Base-by-base conservation (phyloP, 1,140 invertebrate species). In the Bombus confusus region DNA sequence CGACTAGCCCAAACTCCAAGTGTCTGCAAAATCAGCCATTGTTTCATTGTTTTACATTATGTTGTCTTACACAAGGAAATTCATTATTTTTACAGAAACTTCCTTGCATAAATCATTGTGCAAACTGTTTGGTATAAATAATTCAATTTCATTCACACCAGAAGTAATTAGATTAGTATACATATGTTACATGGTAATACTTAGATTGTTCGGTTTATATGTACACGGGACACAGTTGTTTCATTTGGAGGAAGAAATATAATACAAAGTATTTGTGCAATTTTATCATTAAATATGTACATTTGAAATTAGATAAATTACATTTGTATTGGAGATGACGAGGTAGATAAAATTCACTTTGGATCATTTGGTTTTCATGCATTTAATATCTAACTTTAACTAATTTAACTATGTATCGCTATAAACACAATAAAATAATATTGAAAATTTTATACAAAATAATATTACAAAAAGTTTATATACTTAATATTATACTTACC, bases 1-100 rank as follows among this genome's bases (percentile, higher is more conserved):
- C 98, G 74, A 99, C 96, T 90, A 99, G 95, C 92, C 97, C 97
- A 95, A 98, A 99, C 93, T 99, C 97, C 89, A 99, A 96, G 95
- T 99, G 98, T 94, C 95, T 95, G 90, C 18, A 93, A 95, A 73
- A 85, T 81, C 39, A 57, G 59, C 34, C 47, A 79, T 79, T 43
- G n/a, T 89, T 76, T 86, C 39, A 86, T 75, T 71, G 41, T 57
- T 59, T 41, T 73, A 47, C 41, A 13, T 69, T 25, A 15, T 34
- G 1, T n/a, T 22, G 34, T 22, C 8, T 25, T 34, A 10, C 5
- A 34, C n/a, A 47, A 52, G 31, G 43, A 34, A 75, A 47, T 75
- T 47, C 22, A 52, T 75, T 75, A 52, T 22, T 34, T 73, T 31
- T 22, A 22, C 15, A 12, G 39, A 43, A 43, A 73, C 71, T 73